A percentile compares a stretch with the other conserved stretches of the same genome.
Evolutionary conservation across 2,888 invertebrate species (phyloP).

Genomic region (Odontomyia ornata): DNA sequence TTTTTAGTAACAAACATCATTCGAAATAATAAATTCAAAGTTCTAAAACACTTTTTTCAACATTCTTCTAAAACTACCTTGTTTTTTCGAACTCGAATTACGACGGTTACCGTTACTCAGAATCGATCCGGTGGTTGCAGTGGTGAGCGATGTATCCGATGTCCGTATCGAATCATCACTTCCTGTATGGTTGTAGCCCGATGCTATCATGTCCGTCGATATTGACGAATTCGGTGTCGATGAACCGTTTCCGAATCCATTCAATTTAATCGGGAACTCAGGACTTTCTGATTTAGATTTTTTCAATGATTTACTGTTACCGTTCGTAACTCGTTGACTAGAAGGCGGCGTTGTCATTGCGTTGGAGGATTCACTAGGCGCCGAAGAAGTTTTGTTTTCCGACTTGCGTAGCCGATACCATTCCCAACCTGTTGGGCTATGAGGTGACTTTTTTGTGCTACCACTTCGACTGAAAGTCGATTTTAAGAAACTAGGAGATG

Average conservation of each 20-base stretch:
- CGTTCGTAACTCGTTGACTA: constrained; percentile 27
- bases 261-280: constrained; percentile 31
- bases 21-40: not conserved
- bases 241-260: constrained; percentile 32
- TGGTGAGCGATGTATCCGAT: constrained; percentile 22
- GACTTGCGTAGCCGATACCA: constrained; percentile 62
- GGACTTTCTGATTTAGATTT: constrained; percentile 49
- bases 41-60: constrained; percentile 79
- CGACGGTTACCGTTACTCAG: constrained; percentile 51
- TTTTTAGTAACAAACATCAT: not conserved
- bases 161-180: constrained; percentile 47
- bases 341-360: constrained; percentile 26
- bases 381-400: constrained; percentile 36
- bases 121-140: constrained; percentile 30
- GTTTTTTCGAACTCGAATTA: constrained; percentile 65
- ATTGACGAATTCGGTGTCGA: constrained; percentile 40
- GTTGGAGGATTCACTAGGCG: not conserved
- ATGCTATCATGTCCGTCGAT: constrained; percentile 12
- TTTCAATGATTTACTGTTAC: constrained; percentile 33
- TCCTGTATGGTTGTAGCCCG: constrained; percentile 8
- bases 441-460: constrained; percentile 54
- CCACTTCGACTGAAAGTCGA: constrained; percentile 65
- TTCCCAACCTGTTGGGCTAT: constrained; percentile 64
- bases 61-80: constrained; percentile 77
- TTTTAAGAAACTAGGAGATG: constrained; percentile 70